Percentiles rank a stretch among this genome's conserved stretches.
These are phyloP conservation scores for Limanda limanda DNA, from an alignment of 2,113 vertebrate species.

Conservation along the genomic window DNA sequence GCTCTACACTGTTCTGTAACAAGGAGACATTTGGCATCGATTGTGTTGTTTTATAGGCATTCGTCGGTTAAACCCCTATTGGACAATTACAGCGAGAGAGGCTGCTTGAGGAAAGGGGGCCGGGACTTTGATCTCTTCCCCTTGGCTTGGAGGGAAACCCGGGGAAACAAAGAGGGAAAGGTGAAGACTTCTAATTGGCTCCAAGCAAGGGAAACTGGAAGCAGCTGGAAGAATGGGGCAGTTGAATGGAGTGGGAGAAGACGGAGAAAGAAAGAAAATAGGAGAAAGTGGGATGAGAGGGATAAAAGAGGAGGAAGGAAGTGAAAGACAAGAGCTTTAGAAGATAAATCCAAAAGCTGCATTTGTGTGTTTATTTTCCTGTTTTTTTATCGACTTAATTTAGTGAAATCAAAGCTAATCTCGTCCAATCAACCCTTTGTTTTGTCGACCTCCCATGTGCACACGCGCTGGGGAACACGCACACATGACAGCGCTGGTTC, in stretches of 20 bases:
- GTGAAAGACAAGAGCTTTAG: slow-evolving; percentile 23
- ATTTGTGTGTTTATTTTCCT: slow-evolving; percentile 24
- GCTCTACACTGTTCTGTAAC: slow-evolving; percentile 34
- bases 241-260: background rate
- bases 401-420: background rate
- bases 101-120: background rate
- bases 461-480: background rate
- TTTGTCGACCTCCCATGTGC: background rate
- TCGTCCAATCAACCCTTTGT: background rate
- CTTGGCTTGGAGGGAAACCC: slow-evolving; percentile 56
- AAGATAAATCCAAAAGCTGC: slow-evolving; percentile 33
- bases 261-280: slow-evolving; percentile 13
- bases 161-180: slow-evolving; percentile 57
- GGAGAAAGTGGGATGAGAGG: background rate
- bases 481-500: background rate
- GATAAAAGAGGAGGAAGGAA: slow-evolving; percentile 16
- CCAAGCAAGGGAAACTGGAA: slow-evolving; percentile 63
- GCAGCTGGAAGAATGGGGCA: slow-evolving; percentile 58
- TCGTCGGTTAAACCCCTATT: slow-evolving; percentile 64
- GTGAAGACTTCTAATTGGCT: slow-evolving; percentile 71
- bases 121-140: slow-evolving; percentile 67
- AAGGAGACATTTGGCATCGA: slow-evolving; percentile 69
- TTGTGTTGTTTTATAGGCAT: slow-evolving; percentile 62
- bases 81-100: slow-evolving; percentile 58
- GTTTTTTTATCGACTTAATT: slow-evolving; percentile 11